Percentiles rank a stretch among this genome's conserved stretches.
Conservation (phyloP, 2,113 vertebrate genomes). For the Gracilinanus agilis region DNA sequence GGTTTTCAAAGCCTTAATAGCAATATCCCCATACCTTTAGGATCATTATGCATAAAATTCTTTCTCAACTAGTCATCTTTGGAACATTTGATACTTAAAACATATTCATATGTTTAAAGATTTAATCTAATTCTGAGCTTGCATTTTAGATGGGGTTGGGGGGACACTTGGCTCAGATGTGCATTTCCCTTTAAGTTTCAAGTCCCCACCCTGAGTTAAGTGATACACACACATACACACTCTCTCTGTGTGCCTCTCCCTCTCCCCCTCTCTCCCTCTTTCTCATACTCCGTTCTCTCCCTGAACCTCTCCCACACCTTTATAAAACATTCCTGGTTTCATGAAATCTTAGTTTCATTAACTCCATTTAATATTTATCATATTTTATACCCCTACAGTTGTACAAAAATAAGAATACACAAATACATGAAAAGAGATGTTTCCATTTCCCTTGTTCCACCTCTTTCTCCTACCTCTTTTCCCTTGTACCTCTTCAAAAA, state of each 20-base stretch:
- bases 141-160: background rate
- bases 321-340: background rate
- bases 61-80: background rate
- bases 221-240: background rate
- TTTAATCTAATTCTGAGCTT: conserved; percentile 8
- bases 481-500: background rate
- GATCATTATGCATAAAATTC: background rate
- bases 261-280: background rate
- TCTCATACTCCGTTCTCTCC: too few species aligned
- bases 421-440: background rate
- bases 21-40: background rate
- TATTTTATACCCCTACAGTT: background rate
- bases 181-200: conserved; percentile 53
- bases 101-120: background rate
- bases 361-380: background rate
- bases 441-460: background rate
- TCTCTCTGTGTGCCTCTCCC: background rate
- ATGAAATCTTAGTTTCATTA: conserved; percentile 8
- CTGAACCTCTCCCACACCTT: conserved; percentile 9
- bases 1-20: conserved; percentile 4
- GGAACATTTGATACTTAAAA: background rate
- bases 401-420: background rate
- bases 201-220: background rate
- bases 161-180: background rate
- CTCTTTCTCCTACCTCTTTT: background rate